A percentile compares a stretch with the other conserved stretches of the same genome.
Evolutionary conservation across 2,888 invertebrate species (phyloP).

Genomic region (Platycheirus rosarum): DNA sequence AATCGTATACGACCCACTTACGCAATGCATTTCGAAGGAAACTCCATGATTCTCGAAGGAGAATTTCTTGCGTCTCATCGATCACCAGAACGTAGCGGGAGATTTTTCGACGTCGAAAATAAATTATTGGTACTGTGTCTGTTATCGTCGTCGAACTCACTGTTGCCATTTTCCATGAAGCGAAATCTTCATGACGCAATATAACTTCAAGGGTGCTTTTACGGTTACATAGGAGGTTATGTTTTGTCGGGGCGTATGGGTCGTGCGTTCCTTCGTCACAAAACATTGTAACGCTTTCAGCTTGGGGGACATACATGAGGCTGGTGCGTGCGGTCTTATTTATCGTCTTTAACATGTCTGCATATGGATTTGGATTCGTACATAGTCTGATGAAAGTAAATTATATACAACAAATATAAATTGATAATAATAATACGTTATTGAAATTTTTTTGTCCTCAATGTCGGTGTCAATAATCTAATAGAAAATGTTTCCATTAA

Average conservation of each 20-base stretch:
- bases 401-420: background rate
- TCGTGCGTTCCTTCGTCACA: slow-evolving; percentile 86
- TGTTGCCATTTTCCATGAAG: slow-evolving; percentile 36
- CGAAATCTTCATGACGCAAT: slow-evolving; percentile 84
- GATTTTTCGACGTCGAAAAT: slow-evolving; percentile 83
- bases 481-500: too few relatives aligned
- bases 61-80: slow-evolving; percentile 85
- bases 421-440: too few relatives aligned
- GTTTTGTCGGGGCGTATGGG: slow-evolving; percentile 86
- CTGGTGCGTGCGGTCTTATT: slow-evolving; percentile 83
- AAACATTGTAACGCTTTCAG: slow-evolving; percentile 84
- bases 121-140: slow-evolving; percentile 83
- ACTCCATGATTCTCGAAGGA: slow-evolving; percentile 85
- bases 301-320: slow-evolving; percentile 84
- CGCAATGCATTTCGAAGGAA: slow-evolving; percentile 85
- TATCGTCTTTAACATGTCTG: slow-evolving; percentile 62
- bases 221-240: slow-evolving; percentile 86
- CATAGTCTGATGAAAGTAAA: slow-evolving; percentile 40
- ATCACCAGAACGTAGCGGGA: slow-evolving; percentile 85
- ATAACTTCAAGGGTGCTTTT: slow-evolving; percentile 85
- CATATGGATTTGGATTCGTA: slow-evolving; percentile 56
- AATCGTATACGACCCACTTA: slow-evolving; percentile 85
- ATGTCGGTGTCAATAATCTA: too few relatives aligned
- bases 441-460: too few relatives aligned
- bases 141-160: slow-evolving; percentile 75